These are phyloP conservation scores for Bimastos eiseni DNA, from an alignment of 2,888 invertebrate genomes.

Conservation along the genomic window DNA sequence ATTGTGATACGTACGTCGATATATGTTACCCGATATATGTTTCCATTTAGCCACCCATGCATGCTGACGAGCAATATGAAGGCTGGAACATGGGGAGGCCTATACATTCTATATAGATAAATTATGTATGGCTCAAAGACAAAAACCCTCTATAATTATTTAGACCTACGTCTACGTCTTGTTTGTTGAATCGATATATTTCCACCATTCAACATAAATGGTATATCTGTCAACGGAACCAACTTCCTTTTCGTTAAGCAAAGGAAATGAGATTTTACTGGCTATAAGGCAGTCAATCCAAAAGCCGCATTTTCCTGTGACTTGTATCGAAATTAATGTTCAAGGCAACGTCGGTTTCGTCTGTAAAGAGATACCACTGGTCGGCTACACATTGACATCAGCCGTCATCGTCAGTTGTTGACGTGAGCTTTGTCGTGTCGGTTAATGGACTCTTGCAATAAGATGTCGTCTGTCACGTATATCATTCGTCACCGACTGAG, in stretches of 20 bases:
- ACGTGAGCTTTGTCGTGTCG: not conserved
- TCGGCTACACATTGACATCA: not conserved
- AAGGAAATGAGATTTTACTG: not conserved
- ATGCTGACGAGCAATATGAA: too few species aligned
- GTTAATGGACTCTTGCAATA: not conserved
- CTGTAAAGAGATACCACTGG: not conserved
- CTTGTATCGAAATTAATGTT: constrained; percentile 13
- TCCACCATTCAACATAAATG: not conserved
- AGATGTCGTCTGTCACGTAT: not conserved
- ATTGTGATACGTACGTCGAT: too few species aligned
- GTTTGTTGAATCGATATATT: not conserved
- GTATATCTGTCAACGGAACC: too few species aligned
- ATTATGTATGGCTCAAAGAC: not conserved
- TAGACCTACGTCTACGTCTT: too few species aligned
- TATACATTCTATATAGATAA: not conserved
- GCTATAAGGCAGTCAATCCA: not conserved
- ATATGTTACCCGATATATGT: too few species aligned
- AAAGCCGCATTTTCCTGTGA: not conserved
- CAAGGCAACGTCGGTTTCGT: not conserved
- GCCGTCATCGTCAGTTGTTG: not conserved
- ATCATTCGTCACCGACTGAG: not conserved
- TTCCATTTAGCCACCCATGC: too few species aligned
- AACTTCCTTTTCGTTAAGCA: not conserved
- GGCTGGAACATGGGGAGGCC: too few species aligned
- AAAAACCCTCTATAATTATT: not conserved